A percentile compares a stretch with the other conserved stretches of the same genome.
These are phyloP conservation scores for Xestobium rufovillosum DNA, from an alignment of 2,888 invertebrate genomes.

Conservation along the genomic window DNA sequence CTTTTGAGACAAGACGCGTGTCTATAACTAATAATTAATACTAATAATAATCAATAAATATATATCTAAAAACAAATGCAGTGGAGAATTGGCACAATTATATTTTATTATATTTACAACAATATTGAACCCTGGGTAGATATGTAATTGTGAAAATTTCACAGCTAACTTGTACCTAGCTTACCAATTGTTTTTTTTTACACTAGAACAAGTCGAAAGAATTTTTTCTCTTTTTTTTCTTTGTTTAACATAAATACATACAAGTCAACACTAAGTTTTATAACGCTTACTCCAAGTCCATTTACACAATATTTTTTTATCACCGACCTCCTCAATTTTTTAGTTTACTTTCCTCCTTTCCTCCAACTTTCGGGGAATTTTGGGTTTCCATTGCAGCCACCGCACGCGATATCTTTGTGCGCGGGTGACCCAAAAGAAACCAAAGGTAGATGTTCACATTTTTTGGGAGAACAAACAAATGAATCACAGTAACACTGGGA, in stretches of 20 bases:
- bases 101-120: slow-evolving; percentile 43
- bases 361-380: no score
- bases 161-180: slow-evolving; percentile 34
- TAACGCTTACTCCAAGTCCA: no score
- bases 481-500: slow-evolving; percentile 36
- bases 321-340: no score
- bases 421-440: no score
- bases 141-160: slow-evolving; percentile 42
- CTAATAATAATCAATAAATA: slow-evolving; percentile 24
- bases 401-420: no score
- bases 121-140: slow-evolving; percentile 45
- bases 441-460: no score
- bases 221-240: slow-evolving; percentile 8
- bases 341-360: no score
- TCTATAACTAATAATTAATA: slow-evolving; percentile 13
- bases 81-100: slow-evolving; percentile 44
- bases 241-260: slow-evolving; percentile 34
- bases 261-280: slow-evolving; percentile 31
- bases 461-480: no score
- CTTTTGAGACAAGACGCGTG: slow-evolving; percentile 1
- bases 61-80: slow-evolving; percentile 32
- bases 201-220: slow-evolving; percentile 26
- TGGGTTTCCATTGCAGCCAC: no score
- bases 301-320: no score
- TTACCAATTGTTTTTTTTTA: slow-evolving; percentile 18